A percentile compares a stretch with the other conserved stretches of the same genome.
Conservation (phyloP, 2,888 invertebrate genomes). For the Serripes groenlandicus region DNA sequence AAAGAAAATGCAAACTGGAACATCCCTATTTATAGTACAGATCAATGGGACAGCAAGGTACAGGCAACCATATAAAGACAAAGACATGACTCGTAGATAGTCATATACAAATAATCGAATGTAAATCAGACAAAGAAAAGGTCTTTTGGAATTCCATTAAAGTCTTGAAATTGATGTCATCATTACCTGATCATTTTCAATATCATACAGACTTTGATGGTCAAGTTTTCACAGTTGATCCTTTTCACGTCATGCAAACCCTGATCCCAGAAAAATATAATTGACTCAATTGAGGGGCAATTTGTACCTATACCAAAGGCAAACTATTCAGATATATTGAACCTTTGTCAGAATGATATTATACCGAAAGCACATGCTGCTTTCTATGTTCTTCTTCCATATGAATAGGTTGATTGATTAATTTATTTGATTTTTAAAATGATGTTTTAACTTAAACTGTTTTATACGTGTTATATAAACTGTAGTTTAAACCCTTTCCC, state of each 20-base stretch:
- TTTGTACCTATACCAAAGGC: constrained; percentile 1
- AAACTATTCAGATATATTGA: constrained; percentile 33
- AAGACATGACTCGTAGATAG: background rate
- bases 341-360: constrained; percentile 23
- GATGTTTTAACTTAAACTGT: too few species aligned
- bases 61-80: constrained; percentile 10
- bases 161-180: constrained; percentile 1
- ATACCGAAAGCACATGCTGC: constrained; percentile 42
- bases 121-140: constrained; percentile 27
- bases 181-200: constrained; percentile 26
- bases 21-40: constrained; percentile 4
- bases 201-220: constrained; percentile 36
- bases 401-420: too few species aligned
- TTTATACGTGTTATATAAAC: too few species aligned
- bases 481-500: too few species aligned
- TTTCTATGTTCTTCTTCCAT: constrained; percentile 38
- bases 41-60: constrained; percentile 16
- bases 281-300: background rate
- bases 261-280: background rate
- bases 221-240: constrained; percentile 13
- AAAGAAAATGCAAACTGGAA: constrained; percentile 19
- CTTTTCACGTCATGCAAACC: constrained; percentile 6
- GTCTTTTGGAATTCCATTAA: too few species aligned
- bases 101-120: constrained; percentile 14
- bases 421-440: too few species aligned